Conservation (phyloP, 1,140 invertebrate species). For the Drosophila ohnishii region DNA sequence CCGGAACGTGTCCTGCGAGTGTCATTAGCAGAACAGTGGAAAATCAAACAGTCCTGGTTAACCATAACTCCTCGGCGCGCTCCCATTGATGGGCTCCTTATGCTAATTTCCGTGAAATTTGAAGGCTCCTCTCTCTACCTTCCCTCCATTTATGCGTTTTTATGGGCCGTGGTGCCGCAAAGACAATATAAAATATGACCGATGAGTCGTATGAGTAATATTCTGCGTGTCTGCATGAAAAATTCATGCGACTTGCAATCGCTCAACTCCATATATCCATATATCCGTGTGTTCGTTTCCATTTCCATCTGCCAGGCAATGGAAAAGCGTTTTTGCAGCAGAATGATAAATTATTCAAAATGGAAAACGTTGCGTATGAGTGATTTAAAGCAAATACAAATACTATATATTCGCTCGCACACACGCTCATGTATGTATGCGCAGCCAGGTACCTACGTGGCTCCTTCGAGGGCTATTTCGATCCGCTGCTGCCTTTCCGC, state of each 20-base stretch:
- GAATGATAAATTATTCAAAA: constrained; percentile 67
- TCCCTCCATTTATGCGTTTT: constrained; percentile 4
- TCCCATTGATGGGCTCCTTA: constrained; percentile 59
- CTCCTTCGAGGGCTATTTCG: constrained; percentile 32
- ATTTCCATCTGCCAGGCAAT: constrained; percentile 34
- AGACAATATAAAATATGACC: constrained; percentile 47
- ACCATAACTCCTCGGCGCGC: constrained; percentile 46
- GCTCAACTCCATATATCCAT: constrained; percentile 26
- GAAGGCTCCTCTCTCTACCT: background rate
- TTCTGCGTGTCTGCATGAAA: constrained; percentile 41
- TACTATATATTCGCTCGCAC: constrained; percentile 14
- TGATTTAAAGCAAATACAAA: constrained; percentile 57
- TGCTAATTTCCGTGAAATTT: constrained; percentile 52
- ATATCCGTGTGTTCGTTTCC: constrained; percentile 25
- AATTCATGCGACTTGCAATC: constrained; percentile 48
- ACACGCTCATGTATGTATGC: constrained; percentile 5
- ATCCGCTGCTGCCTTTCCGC: background rate
- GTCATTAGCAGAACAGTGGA: constrained; percentile 51
- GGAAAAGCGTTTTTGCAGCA: constrained; percentile 37
- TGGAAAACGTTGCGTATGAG: constrained; percentile 60
- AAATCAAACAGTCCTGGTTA: constrained; percentile 58
- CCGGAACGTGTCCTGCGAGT: constrained; percentile 55
- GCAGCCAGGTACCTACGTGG: constrained; percentile 13
- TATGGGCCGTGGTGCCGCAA: constrained; percentile 26
- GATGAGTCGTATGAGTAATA: constrained; percentile 38